phyloP scores from a whole-genome alignment of 2,113 vertebrate species.

The Cacatua alba region DNA sequence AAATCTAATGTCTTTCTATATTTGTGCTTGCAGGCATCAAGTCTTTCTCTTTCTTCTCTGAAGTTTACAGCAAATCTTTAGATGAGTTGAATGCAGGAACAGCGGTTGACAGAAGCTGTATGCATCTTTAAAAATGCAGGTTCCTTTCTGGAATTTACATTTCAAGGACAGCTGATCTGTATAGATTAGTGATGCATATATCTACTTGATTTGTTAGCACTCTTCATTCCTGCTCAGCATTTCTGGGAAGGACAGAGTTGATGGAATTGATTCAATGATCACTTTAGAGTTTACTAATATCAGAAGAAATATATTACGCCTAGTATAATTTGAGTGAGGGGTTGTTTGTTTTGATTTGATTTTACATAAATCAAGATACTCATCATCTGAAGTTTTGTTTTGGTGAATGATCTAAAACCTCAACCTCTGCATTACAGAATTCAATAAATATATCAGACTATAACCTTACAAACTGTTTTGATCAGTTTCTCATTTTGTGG shows the following conservation, averaged over 20 bases:
- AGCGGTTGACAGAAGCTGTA: background rate
- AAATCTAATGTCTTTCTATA: background rate
- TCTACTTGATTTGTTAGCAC: conserved; percentile 1
- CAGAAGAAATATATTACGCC: background rate
- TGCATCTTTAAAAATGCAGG: conserved; percentile 1
- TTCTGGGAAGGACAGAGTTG: background rate
- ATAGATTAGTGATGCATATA: conserved; percentile 18
- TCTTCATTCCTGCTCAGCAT: background rate
- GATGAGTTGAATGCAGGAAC: background rate
- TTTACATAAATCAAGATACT: background rate
- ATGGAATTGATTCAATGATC: background rate
- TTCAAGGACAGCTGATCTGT: conserved; percentile 32
- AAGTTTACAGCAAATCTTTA: conserved; percentile 51
- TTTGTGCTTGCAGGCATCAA: conserved; percentile 33
- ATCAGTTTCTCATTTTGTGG: background rate
- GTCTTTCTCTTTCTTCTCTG: conserved; percentile 1
- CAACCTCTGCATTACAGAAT: background rate
- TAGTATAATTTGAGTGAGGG: background rate
- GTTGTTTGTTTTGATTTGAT: background rate
- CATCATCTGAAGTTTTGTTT: background rate
- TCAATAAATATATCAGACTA: background rate
- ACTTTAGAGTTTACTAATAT: background rate
- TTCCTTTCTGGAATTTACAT: conserved; percentile 32
- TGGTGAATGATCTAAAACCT: background rate
- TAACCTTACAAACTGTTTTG: background rate